A percentile compares a stretch with the other conserved stretches of the same genome.
Evolutionary conservation across 2,888 invertebrate species (phyloP).

Genomic region (Machimus atricapillus): DNA sequence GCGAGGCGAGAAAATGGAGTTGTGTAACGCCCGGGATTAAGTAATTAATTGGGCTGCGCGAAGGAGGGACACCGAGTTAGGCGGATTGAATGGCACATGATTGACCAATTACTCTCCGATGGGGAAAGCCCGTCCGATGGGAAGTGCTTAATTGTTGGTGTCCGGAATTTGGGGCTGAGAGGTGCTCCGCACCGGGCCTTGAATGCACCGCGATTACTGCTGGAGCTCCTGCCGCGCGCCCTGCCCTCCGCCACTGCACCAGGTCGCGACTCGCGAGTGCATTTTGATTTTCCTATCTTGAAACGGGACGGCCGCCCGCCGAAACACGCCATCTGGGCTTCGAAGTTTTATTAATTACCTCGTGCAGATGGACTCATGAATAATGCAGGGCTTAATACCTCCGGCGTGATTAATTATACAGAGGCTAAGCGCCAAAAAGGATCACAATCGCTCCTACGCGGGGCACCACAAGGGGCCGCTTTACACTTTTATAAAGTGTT

Average conservation of each 20-base stretch:
- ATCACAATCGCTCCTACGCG: background rate
- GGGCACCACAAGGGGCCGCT: background rate
- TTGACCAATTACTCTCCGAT: conserved; percentile 15
- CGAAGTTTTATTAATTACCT: background rate
- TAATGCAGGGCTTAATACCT: background rate
- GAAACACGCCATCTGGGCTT: background rate
- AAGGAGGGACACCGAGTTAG: background rate
- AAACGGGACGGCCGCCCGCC: background rate
- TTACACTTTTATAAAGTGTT: background rate
- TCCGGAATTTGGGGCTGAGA: background rate
- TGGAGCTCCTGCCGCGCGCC: background rate
- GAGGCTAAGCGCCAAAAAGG: background rate
- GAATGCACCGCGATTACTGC: background rate
- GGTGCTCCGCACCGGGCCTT: background rate
- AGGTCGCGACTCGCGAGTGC: background rate
- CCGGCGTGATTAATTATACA: background rate
- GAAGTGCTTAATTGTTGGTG: background rate
- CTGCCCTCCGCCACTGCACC: no score
- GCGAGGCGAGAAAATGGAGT: conserved; percentile 5
- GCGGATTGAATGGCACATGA: conserved; percentile 17
- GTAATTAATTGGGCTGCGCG: conserved; percentile 8
- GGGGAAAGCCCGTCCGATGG: background rate
- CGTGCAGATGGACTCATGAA: background rate
- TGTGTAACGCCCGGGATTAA: background rate
- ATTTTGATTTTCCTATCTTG: background rate